Percentiles rank a stretch among this genome's conserved stretches.
Conservation (phyloP, 2,113 vertebrate species). For the Recurvirostra avosetta region DNA sequence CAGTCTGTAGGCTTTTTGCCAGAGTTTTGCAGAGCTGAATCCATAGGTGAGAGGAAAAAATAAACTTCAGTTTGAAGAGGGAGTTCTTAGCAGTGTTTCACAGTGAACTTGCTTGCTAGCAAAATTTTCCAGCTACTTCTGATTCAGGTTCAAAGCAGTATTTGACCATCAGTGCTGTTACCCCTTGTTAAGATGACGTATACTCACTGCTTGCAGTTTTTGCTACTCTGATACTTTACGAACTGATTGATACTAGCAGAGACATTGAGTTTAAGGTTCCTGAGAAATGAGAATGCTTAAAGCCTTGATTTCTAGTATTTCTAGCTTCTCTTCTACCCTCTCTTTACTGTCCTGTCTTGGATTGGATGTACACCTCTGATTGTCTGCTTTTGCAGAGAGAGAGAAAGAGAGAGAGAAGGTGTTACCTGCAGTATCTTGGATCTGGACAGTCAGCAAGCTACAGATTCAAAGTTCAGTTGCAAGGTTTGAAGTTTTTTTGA, state of each 20-base stretch:
- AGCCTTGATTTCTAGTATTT: background rate
- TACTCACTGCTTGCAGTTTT: background rate
- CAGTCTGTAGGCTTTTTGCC: background rate
- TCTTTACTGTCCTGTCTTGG: background rate
- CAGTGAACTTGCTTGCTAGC: background rate
- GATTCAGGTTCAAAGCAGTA: accelerated
- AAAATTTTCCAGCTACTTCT: background rate
- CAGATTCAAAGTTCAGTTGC: background rate
- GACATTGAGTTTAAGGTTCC: background rate
- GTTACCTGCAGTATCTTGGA: background rate
- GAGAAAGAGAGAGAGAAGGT: too few species aligned
- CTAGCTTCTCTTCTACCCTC: background rate
- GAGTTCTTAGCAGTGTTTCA: background rate
- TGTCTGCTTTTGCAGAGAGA: background rate
- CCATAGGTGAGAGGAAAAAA: background rate
- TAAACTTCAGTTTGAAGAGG: background rate
- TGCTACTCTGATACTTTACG: background rate
- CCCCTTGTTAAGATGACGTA: background rate
- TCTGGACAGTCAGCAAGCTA: background rate
- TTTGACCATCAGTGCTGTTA: background rate
- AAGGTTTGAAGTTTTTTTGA: background rate
- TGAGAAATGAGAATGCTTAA: background rate
- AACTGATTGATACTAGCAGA: background rate
- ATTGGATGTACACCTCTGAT: background rate
- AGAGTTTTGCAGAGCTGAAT: background rate